Conservation (phyloP, 2,888 invertebrate genomes). For the Acanthacorydalis orientalis region DNA sequence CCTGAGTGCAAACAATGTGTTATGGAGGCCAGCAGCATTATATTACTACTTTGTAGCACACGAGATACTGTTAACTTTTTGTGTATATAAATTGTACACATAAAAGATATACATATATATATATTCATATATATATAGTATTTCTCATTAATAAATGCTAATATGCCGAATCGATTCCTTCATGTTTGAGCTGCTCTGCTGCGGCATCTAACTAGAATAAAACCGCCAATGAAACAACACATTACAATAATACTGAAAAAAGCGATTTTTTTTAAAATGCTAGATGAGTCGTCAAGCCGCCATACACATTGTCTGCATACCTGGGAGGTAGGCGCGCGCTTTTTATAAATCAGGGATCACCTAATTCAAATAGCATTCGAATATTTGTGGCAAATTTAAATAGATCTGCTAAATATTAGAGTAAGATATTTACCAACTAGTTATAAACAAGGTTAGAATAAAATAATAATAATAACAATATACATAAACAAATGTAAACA, state of each 20-base stretch:
- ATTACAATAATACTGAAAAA: background rate
- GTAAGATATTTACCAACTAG: too few relatives aligned
- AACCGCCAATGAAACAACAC: background rate
- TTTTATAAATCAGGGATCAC: background rate
- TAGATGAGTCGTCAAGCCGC: conserved; percentile 29
- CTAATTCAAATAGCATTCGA: too few relatives aligned
- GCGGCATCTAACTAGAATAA: too few relatives aligned
- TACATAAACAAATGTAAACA: too few relatives aligned
- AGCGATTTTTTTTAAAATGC: background rate
- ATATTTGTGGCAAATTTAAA: too few relatives aligned
- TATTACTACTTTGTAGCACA: conserved; percentile 12
- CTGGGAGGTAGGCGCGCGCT: conserved; percentile 7
- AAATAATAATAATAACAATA: too few relatives aligned
- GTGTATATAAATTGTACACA: background rate
- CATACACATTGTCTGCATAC: conserved; percentile 48
- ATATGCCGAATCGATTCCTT: background rate
- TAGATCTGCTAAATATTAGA: too few relatives aligned
- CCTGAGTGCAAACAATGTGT: conserved; percentile 75
- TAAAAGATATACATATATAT: background rate
- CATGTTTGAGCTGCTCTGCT: too few relatives aligned
- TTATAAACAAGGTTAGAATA: too few relatives aligned
- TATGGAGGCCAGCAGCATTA: conserved; percentile 54
- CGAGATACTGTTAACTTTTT: background rate
- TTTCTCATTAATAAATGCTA: background rate
- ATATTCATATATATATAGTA: background rate